Evolutionary conservation across 2,113 vertebrate genomes (phyloP).

Genomic region (Potamarius usumacintae): DNA sequence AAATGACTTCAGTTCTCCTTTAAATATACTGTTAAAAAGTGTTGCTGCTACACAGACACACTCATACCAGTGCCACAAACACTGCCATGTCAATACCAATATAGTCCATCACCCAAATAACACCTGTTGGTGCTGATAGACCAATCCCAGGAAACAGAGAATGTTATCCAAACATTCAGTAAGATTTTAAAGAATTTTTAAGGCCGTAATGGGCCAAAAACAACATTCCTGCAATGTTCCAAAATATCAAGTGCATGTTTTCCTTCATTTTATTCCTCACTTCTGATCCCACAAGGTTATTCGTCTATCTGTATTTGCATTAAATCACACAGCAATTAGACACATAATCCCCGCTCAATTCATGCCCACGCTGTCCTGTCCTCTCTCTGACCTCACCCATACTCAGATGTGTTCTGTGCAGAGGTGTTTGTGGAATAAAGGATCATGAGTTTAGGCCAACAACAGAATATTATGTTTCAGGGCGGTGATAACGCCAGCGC

Average conservation of each 20-base stretch:
- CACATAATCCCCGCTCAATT: neutral
- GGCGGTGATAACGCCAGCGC: slow-evolving; percentile 23
- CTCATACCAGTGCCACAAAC: neutral
- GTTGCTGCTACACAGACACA: neutral
- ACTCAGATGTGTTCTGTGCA: neutral
- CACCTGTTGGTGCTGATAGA: neutral
- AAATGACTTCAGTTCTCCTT: no score
- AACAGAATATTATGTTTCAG: slow-evolving; percentile 42
- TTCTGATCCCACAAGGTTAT: neutral
- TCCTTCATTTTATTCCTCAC: neutral
- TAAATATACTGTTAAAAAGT: neutral
- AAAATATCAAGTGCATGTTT: no score
- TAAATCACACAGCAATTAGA: no score
- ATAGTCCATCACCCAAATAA: neutral
- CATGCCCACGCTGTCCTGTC: neutral
- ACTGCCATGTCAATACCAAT: neutral
- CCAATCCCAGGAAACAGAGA: neutral
- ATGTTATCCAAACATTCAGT: neutral
- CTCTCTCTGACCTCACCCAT: neutral
- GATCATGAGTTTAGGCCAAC: slow-evolving; percentile 25
- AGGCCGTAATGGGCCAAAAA: neutral
- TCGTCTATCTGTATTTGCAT: no score
- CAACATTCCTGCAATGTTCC: neutral
- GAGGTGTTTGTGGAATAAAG: neutral
- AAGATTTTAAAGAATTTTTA: neutral